Percentiles rank a stretch among this genome's conserved stretches.
phyloP scores from a whole-genome alignment of 2,888 invertebrate genomes.

The Scelioninae gen. 1 region DNA sequence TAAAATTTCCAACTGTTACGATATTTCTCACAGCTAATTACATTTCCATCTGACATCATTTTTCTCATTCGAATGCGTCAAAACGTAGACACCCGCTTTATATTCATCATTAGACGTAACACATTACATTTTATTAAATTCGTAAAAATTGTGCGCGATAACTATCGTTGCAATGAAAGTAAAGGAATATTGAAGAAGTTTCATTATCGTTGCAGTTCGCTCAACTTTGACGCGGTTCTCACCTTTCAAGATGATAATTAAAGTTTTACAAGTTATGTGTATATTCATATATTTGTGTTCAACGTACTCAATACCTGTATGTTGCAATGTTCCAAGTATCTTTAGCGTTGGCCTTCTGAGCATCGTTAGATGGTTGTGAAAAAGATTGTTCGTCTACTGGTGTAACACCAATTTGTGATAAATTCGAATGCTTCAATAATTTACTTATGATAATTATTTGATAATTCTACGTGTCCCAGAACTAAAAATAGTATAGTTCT shows the following conservation, averaged over 20 bases:
- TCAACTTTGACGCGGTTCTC: conserved; percentile 60
- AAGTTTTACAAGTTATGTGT: conserved; percentile 53
- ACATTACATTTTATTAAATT: background rate
- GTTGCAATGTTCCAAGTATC: conserved; percentile 47
- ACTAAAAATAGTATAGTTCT: too few relatives aligned
- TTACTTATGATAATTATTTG: background rate
- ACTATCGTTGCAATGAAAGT: conserved; percentile 27
- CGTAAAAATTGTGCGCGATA: conserved; percentile 18
- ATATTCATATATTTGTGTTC: conserved; percentile 59
- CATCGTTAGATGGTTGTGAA: conserved; percentile 57
- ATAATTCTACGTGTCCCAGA: background rate
- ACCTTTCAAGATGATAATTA: conserved; percentile 65
- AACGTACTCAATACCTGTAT: conserved; percentile 41
- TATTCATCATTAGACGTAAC: background rate
- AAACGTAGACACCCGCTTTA: conserved; percentile 21
- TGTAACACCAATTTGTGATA: conserved; percentile 7
- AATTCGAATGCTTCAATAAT: background rate
- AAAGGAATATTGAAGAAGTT: conserved; percentile 23
- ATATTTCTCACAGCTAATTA: conserved; percentile 8
- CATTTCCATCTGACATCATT: conserved; percentile 4
- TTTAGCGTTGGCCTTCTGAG: conserved; percentile 46
- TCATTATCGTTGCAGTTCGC: conserved; percentile 42
- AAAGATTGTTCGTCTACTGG: conserved; percentile 24
- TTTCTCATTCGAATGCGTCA: background rate
- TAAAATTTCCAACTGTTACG: background rate